Evolutionary conservation across 1,140 invertebrate genomes (phyloP).

Genomic region (Drosophila willistoni): DNA sequence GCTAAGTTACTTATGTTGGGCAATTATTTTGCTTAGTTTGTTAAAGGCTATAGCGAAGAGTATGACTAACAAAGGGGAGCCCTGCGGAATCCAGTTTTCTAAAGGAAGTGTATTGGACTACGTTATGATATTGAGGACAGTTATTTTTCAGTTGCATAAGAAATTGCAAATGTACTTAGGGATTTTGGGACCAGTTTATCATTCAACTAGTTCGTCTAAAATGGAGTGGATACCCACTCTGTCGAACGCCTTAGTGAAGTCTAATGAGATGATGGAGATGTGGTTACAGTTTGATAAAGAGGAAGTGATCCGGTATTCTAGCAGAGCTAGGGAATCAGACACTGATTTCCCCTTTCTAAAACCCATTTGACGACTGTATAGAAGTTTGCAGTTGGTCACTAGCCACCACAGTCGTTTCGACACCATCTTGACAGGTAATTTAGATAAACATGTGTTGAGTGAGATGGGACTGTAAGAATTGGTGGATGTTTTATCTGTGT

Average conservation of each 20-base stretch:
- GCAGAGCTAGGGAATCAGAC: too few species aligned
- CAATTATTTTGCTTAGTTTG: too few species aligned
- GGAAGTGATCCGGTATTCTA: constrained; percentile 3
- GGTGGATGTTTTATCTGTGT: too few species aligned
- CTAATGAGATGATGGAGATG: constrained; percentile 4
- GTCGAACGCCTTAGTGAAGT: constrained; percentile 30
- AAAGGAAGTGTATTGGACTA: too few species aligned
- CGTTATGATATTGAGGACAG: not conserved
- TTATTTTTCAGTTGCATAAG: constrained; percentile 38
- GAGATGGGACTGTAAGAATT: too few species aligned
- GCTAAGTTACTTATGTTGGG: too few species aligned
- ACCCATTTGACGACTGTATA: too few species aligned
- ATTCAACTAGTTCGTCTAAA: constrained; percentile 24
- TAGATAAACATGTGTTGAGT: too few species aligned
- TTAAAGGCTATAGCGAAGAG: too few species aligned
- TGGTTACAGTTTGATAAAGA: not conserved
- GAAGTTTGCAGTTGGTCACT: not conserved
- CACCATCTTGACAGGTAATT: not conserved
- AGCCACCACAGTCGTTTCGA: not conserved
- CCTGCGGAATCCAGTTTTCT: too few species aligned
- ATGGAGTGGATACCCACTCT: constrained; percentile 24
- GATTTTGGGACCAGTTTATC: constrained; percentile 21
- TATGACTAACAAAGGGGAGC: too few species aligned
- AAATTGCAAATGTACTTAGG: constrained; percentile 24
- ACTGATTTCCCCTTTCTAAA: too few species aligned